A percentile compares a stretch with the other conserved stretches of the same genome.
Conservation (phyloP, 2,113 vertebrate species). For the Dasypus novemcinctus region DNA sequence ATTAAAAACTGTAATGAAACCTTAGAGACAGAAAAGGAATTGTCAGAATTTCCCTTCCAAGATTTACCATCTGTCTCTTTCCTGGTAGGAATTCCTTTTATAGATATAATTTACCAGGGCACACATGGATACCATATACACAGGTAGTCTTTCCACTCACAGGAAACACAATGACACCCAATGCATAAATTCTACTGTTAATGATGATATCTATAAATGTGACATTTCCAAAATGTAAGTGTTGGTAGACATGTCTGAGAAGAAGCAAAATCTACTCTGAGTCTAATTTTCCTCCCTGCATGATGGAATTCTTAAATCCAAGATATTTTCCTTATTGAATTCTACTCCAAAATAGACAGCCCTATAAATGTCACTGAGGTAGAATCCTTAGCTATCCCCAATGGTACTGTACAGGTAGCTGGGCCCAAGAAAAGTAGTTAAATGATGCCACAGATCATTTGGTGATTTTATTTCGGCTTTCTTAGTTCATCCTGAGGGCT, state of each 20-base stretch:
- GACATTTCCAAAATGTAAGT: slow-evolving; percentile 65
- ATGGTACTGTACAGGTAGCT: neutral
- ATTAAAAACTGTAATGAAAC: slow-evolving; percentile 45
- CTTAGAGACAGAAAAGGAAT: slow-evolving; percentile 33
- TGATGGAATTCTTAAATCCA: slow-evolving; percentile 29
- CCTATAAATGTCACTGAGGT: neutral
- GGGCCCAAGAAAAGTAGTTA: neutral
- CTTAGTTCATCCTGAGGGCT: neutral
- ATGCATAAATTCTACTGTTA: neutral
- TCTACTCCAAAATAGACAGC: neutral
- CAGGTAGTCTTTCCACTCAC: slow-evolving; percentile 57
- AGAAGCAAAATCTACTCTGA: slow-evolving; percentile 51
- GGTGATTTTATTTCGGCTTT: neutral
- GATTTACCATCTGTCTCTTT: slow-evolving; percentile 68
- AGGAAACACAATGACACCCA: slow-evolving; percentile 49
- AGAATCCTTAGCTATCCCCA: neutral
- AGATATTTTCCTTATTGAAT: slow-evolving; percentile 19
- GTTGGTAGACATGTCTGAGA: slow-evolving; percentile 68
- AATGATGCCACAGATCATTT: neutral
- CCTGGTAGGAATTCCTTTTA: slow-evolving; percentile 57
- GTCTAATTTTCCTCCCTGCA: slow-evolving; percentile 30
- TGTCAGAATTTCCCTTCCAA: slow-evolving; percentile 66
- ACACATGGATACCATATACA: slow-evolving; percentile 28
- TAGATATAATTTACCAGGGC: slow-evolving; percentile 23
- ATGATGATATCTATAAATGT: slow-evolving; percentile 57